These are phyloP conservation scores for Apodemia hepburni DNA, from an alignment of 2,888 invertebrate genomes.

Conservation along the genomic window DNA sequence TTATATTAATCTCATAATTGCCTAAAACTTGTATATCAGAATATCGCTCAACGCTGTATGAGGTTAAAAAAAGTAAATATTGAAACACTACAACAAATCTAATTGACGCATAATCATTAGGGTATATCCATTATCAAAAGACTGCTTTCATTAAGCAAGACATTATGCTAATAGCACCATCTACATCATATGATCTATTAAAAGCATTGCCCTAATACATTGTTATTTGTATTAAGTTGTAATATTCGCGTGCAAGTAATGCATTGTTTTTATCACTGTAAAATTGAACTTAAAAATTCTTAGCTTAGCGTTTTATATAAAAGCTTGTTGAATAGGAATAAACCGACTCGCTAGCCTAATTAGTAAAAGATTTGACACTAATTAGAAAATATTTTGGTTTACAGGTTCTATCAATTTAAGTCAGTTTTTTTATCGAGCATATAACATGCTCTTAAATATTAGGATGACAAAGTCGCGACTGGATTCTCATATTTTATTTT, in stretches of 20 bases:
- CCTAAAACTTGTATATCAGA: too few species aligned
- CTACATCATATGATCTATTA: conserved; percentile 8
- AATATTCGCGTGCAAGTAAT: not conserved
- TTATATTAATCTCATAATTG: too few species aligned
- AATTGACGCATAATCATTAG: not conserved
- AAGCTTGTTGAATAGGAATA: conserved; percentile 9
- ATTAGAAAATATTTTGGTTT: conserved; percentile 2
- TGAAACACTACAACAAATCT: not conserved
- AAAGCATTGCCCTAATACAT: not conserved
- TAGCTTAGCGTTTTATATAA: conserved; percentile 15
- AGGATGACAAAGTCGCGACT: not conserved
- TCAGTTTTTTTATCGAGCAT: not conserved
- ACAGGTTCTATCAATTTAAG: not conserved
- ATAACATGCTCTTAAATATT: conserved; percentile 4
- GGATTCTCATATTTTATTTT: not conserved
- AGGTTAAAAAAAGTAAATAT: too few species aligned
- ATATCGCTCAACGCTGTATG: too few species aligned
- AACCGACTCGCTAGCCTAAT: conserved; percentile 13
- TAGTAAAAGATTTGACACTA: conserved; percentile 7
- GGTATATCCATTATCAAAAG: not conserved
- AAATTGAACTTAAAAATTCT: conserved; percentile 9
- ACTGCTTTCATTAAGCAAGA: not conserved
- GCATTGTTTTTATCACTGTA: conserved; percentile 9
- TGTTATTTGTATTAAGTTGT: not conserved
- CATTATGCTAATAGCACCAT: not conserved